A percentile compares a stretch with the other conserved stretches of the same genome.
Conservation (phyloP, 2,113 vertebrate species). For the Calypte anna region DNA sequence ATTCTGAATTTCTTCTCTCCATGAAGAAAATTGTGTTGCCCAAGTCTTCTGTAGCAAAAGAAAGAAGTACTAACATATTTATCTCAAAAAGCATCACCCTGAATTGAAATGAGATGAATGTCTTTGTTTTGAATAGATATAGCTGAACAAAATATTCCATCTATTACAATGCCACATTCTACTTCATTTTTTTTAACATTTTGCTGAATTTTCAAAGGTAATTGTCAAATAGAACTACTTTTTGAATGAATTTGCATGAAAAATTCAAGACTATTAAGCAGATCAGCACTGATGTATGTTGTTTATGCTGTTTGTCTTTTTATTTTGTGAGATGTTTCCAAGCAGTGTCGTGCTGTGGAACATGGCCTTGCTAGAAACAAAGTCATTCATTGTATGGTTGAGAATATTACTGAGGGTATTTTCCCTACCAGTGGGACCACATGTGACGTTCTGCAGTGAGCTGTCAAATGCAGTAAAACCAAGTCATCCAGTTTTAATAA, state of each 20-base stretch:
- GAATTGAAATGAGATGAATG: background rate
- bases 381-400: background rate
- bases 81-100: slow-evolving; percentile 11
- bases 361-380: background rate
- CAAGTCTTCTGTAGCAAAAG: background rate
- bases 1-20: slow-evolving; percentile 29
- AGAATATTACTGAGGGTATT: background rate
- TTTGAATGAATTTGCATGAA: background rate
- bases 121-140: slow-evolving; percentile 18
- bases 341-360: background rate
- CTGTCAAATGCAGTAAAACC: background rate
- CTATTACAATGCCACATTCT: background rate
- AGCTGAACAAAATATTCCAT: background rate
- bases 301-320: background rate
- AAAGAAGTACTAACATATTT: background rate
- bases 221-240: background rate
- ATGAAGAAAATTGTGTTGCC: background rate
- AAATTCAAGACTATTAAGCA: background rate
- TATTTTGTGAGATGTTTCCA: background rate
- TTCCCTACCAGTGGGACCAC: background rate
- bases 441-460: background rate
- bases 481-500: background rate
- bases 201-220: background rate
- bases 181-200: background rate
- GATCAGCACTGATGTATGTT: background rate